Conservation (phyloP, 2,888 invertebrate genomes). For the Melanostoma mellinum region DNA sequence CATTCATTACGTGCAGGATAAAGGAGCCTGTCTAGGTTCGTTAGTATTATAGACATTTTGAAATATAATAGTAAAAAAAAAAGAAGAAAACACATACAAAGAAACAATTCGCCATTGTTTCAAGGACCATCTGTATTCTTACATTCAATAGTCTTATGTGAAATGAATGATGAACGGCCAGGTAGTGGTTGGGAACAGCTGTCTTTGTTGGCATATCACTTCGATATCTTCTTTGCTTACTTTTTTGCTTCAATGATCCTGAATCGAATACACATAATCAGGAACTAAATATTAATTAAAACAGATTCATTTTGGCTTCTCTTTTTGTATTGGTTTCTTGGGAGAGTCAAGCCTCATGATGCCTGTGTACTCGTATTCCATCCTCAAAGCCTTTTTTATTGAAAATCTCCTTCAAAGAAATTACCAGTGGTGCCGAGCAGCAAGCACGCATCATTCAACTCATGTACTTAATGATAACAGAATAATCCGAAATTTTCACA, state of each 20-base stretch:
- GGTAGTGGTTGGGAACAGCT: background rate
- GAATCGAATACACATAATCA: conserved; percentile 33
- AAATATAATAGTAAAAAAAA: background rate
- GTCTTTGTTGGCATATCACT: conserved; percentile 28
- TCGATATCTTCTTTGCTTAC: conserved; percentile 25
- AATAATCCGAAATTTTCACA: conserved; percentile 63
- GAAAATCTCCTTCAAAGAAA: conserved; percentile 21
- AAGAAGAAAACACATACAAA: conserved; percentile 1
- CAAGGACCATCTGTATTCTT: conserved; percentile 24
- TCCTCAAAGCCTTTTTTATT: background rate
- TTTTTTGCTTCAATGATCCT: conserved; percentile 36
- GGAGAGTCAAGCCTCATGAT: background rate
- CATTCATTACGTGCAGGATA: conserved; percentile 10
- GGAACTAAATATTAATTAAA: conserved; percentile 70
- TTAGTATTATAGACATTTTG: background rate
- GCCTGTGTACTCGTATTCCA: background rate
- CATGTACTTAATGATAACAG: conserved; percentile 61
- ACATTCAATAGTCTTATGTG: background rate
- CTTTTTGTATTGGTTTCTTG: conserved; percentile 21
- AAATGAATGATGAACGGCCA: background rate
- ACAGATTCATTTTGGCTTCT: conserved; percentile 44
- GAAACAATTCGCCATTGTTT: conserved; percentile 12
- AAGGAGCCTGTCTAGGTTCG: conserved; percentile 20
- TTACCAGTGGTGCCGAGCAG: background rate
- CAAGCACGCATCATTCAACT: conserved; percentile 55